A percentile compares a stretch with the other conserved stretches of the same genome.
phyloP scores from a whole-genome alignment of 2,797 vertebrate genomes.

The Notolabrus celidotus region DNA sequence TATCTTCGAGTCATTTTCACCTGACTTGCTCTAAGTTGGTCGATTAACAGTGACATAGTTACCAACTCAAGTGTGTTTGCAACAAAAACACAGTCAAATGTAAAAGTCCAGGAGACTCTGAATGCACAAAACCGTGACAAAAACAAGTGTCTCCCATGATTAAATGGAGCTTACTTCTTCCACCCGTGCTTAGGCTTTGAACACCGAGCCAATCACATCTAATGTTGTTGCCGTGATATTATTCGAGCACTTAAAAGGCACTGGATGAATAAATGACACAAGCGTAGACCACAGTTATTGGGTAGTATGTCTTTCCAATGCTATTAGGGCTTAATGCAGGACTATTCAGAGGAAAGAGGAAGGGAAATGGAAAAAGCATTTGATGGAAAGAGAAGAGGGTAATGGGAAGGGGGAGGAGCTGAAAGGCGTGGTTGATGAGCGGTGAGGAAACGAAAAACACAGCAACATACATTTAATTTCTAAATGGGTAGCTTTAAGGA shows the following conservation, averaged over 20 bases:
- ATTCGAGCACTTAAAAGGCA: conserved; percentile 48
- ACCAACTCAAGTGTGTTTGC: conserved; percentile 12
- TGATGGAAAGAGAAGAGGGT: conserved; percentile 31
- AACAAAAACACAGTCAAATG: conserved; percentile 23
- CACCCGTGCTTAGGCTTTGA: conserved; percentile 40
- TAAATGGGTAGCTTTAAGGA: too few relatives aligned
- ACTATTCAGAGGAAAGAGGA: conserved; percentile 28
- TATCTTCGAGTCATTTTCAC: conserved; percentile 42
- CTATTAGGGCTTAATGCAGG: conserved; percentile 71
- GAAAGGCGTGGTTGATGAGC: background rate
- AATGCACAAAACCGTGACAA: conserved; percentile 40
- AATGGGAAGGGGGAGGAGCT: conserved; percentile 2
- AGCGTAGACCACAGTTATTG: conserved; percentile 47
- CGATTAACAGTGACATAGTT: conserved; percentile 13
- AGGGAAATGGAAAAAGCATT: conserved; percentile 15
- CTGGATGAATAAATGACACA: conserved; percentile 48
- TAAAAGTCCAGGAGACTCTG: background rate
- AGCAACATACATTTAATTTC: background rate
- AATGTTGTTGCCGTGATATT: conserved; percentile 57
- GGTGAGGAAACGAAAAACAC: background rate
- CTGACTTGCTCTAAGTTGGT: conserved; percentile 18
- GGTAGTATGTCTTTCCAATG: conserved; percentile 53
- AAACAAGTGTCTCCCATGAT: conserved; percentile 43
- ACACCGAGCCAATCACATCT: conserved; percentile 41
- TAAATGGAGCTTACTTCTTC: conserved; percentile 11